A percentile compares a stretch with the other conserved stretches of the same genome.
Evolutionary conservation across 2,888 invertebrate species (phyloP).

Genomic region (Habroteleia sp.): DNA sequence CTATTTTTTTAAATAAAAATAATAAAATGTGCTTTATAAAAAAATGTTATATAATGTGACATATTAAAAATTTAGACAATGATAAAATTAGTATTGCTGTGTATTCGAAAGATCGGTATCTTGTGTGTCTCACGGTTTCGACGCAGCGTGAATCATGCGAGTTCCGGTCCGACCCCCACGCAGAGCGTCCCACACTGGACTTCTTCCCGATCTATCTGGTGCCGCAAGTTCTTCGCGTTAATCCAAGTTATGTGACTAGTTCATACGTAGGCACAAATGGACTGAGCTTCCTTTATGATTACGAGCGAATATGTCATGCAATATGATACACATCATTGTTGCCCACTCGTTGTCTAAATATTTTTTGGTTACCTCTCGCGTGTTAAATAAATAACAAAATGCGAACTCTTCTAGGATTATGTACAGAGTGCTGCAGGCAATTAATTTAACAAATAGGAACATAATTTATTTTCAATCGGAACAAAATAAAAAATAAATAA

Average conservation of each 20-base stretch:
- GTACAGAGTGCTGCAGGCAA: not conserved
- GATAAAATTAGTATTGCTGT: slow-evolving; percentile 42
- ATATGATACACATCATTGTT: slow-evolving; percentile 52
- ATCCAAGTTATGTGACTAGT: slow-evolving; percentile 52
- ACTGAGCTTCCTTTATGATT: slow-evolving; percentile 60
- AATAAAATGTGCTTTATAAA: too few species aligned
- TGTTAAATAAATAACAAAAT: slow-evolving; percentile 22
- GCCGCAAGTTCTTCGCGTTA: slow-evolving; percentile 56
- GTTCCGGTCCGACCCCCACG: slow-evolving; percentile 81
- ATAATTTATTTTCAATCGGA: too few species aligned
- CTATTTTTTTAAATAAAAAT: too few species aligned
- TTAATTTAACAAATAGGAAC: not conserved
- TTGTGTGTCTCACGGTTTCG: slow-evolving; percentile 71
- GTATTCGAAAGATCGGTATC: slow-evolving; percentile 66
- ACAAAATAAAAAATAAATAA: too few species aligned
- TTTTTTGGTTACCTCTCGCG: slow-evolving; percentile 13
- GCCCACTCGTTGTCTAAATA: slow-evolving; percentile 48
- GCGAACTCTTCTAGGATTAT: not conserved
- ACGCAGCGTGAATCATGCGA: slow-evolving; percentile 78
- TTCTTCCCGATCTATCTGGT: slow-evolving; percentile 51
- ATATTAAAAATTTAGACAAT: slow-evolving; percentile 13
- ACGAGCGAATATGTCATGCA: slow-evolving; percentile 46
- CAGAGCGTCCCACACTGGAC: slow-evolving; percentile 65
- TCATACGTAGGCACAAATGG: slow-evolving; percentile 61
- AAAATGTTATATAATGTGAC: slow-evolving; percentile 5